These are phyloP conservation scores for Melozone crissalis DNA, from an alignment of 2,113 vertebrate species.

Conservation along the genomic window DNA sequence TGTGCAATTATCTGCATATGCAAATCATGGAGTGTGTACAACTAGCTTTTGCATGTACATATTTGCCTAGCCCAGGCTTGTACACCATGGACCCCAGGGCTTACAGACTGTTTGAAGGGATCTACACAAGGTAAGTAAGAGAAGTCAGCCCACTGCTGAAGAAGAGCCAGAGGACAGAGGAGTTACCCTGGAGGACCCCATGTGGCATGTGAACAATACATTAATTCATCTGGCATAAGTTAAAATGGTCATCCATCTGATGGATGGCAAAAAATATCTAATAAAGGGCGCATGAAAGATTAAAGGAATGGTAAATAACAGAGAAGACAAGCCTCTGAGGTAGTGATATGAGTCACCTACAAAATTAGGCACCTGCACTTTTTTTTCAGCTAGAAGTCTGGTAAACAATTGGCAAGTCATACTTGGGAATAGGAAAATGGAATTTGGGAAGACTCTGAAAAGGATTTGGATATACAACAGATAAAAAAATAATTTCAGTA, in stretches of 20 bases:
- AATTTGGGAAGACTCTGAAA: neutral
- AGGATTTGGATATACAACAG: neutral
- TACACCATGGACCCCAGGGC: neutral
- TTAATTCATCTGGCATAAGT: neutral
- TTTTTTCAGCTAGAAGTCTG: neutral
- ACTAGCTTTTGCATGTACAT: neutral
- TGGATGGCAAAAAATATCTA: neutral
- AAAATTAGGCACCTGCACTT: neutral
- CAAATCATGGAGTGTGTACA: neutral
- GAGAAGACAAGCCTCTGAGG: neutral
- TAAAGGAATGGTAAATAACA: constrained; percentile 41
- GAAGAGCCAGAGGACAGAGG: neutral
- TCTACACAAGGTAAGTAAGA: neutral
- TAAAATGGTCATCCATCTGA: neutral
- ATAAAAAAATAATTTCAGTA: neutral
- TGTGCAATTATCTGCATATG: neutral
- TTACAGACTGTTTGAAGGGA: neutral
- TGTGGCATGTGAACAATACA: neutral
- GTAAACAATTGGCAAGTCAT: neutral
- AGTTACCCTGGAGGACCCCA: neutral
- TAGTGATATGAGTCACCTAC: constrained; percentile 12
- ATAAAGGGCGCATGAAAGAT: neutral
- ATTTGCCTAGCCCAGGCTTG: neutral
- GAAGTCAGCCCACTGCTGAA: neutral
- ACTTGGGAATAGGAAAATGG: neutral